Base-by-base conservation (phyloP, 2,113 vertebrate genomes). In the Poeciliopsis occidentalis region DNA sequence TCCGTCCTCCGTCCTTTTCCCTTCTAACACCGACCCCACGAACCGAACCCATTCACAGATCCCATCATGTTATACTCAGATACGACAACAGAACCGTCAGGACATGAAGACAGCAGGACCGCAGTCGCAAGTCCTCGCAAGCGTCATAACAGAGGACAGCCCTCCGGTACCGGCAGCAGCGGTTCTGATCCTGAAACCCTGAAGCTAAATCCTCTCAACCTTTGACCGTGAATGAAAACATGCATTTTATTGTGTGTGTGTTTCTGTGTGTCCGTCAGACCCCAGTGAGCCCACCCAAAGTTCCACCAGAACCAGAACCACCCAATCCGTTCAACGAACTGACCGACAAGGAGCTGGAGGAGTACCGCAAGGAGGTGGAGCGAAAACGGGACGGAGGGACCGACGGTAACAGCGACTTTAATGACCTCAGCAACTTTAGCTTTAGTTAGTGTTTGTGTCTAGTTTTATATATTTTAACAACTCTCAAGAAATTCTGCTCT, bases 261-360 rank as follows among this genome's bases (percentile, higher is more conserved):
- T 75, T 62, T 64, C 31, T 57, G 41, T 22, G 39, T 71, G 3
- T 77, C 80, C 86, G 47, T 91, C 47, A 99, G 98, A 97, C 96
- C 67, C 96, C 96, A 62, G 97, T 96, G 62, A 95, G 79, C 0
- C 87, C 91, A 2, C 54, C 22, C 3, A 31, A 85, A 85, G 74
- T 44, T 79, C 91, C 96, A 29, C 79, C 90, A 0, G 96, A 96
- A 64, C 94, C 96, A 0, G 97, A 97, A 87, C 93, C 96, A 1
- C 97, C 96, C 0, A 99, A 99, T 83, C 98, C 98, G 47, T 99
- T 99, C 88, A 98, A 96, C 84, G 94, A 99, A 83, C 96, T 99
- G 75, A 99, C 97, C 0, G 98, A 99, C 93, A 95, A 96, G 91
- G 98, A 96, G 92, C 94, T 99, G 90, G 98, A 99, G 75, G 98